phyloP scores from a whole-genome alignment of 2,888 invertebrate species.

The Drosophila nigritarsus region DNA sequence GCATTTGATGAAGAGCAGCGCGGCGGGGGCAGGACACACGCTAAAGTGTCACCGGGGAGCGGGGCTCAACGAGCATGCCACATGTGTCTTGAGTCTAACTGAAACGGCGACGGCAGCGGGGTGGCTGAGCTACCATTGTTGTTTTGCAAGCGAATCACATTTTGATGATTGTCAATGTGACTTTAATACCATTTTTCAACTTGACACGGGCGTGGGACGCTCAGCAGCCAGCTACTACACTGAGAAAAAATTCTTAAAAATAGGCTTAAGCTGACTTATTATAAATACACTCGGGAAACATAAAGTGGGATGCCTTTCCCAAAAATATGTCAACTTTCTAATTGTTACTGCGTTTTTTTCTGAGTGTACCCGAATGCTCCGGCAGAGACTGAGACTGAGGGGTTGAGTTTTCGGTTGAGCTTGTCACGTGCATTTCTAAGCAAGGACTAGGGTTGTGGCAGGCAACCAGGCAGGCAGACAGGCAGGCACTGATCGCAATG shows the following conservation, averaged over 20 bases:
- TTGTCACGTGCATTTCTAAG: slow-evolving; percentile 63
- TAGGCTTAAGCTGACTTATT: background rate
- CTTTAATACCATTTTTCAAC: slow-evolving; percentile 82
- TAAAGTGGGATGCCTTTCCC: background rate
- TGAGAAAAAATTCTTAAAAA: background rate
- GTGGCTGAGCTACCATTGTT: slow-evolving; percentile 58
- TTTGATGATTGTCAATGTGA: slow-evolving; percentile 85
- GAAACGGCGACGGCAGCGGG: slow-evolving; percentile 23
- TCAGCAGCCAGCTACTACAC: slow-evolving; percentile 1
- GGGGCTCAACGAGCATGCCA: slow-evolving; percentile 41
- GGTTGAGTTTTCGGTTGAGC: slow-evolving; percentile 22
- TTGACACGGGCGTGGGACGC: slow-evolving; percentile 63
- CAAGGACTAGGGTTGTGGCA: slow-evolving; percentile 46
- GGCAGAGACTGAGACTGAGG: background rate
- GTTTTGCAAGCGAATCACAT: slow-evolving; percentile 78
- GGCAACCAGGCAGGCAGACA: slow-evolving; percentile 10
- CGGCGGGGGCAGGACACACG: slow-evolving; percentile 50
- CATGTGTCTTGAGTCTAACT: slow-evolving; percentile 69
- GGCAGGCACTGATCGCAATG: slow-evolving; percentile 80
- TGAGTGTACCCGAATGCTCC: background rate
- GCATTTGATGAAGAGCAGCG: slow-evolving; percentile 71
- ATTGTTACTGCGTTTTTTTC: background rate
- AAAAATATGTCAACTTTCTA: too few relatives aligned
- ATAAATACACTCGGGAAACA: background rate
- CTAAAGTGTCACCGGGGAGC: slow-evolving; percentile 83